These are phyloP conservation scores for Galemys pyrenaicus DNA, from an alignment of 2,113 vertebrate species.

Conservation along the genomic window DNA sequence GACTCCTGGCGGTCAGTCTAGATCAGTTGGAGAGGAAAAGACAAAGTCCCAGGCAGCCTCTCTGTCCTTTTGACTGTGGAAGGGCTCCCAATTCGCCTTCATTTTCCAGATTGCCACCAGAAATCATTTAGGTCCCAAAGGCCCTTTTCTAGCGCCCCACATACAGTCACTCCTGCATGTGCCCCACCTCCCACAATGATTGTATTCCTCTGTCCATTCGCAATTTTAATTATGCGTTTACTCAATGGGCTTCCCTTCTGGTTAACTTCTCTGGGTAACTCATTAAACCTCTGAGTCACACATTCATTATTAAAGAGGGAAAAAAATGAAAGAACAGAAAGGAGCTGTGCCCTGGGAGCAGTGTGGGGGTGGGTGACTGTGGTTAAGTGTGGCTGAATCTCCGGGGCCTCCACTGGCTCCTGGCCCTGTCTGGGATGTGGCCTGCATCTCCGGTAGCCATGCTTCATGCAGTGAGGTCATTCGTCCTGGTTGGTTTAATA, in stretches of 20 bases:
- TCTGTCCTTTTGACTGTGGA: background rate
- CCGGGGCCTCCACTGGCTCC: slow-evolving; percentile 61
- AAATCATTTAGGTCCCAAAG: slow-evolving; percentile 12
- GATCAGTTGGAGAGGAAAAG: background rate
- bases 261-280: slow-evolving; percentile 82
- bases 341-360: slow-evolving; percentile 75
- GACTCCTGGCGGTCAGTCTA: background rate
- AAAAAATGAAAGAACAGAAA: slow-evolving; percentile 69
- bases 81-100: slow-evolving; percentile 39
- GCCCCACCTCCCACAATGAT: slow-evolving; percentile 30
- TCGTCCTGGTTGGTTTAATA: background rate
- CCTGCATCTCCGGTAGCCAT: slow-evolving; percentile 38
- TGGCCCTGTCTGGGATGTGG: slow-evolving; percentile 17
- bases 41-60: background rate
- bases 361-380: slow-evolving; percentile 68
- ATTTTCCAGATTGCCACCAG: slow-evolving; percentile 19
- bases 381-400: slow-evolving; percentile 76
- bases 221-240: slow-evolving; percentile 80
- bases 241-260: slow-evolving; percentile 79
- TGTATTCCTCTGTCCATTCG: slow-evolving; percentile 75
- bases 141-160: background rate
- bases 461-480: background rate
- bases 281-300: slow-evolving; percentile 81
- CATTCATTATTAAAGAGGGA: slow-evolving; percentile 76
- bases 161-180: background rate